Conservation (phyloP, 2,888 invertebrate genomes). For the Bombylius major region DNA sequence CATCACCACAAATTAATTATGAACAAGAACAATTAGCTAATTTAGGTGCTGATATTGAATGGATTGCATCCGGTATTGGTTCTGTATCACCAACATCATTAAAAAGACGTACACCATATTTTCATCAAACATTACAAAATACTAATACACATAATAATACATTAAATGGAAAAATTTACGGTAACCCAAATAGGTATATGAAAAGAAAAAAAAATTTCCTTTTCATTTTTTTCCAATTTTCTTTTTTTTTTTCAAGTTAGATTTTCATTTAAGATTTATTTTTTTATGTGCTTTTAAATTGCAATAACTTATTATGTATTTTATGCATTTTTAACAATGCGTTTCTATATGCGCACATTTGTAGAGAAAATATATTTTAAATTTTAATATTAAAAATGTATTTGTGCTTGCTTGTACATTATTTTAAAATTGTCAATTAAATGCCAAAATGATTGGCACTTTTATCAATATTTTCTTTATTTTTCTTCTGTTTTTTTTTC, state of each 20-base stretch:
- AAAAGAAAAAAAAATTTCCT: background rate
- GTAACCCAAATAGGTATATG: conserved; percentile 10
- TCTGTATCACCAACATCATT: conserved; percentile 44
- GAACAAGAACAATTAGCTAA: conserved; percentile 19
- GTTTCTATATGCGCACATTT: too few species aligned
- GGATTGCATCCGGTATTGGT: conserved; percentile 55
- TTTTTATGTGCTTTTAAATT: too few species aligned
- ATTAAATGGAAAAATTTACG: conserved; percentile 1
- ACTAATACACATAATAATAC: background rate
- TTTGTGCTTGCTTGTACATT: background rate
- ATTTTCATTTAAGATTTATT: too few species aligned
- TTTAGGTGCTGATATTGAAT: conserved; percentile 59
- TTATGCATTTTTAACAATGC: too few species aligned
- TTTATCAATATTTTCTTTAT: background rate
- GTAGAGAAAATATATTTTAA: too few species aligned
- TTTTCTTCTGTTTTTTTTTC: background rate
- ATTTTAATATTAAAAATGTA: too few species aligned
- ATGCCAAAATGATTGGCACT: background rate
- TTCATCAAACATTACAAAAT: conserved; percentile 6
- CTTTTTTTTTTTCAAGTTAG: too few species aligned
- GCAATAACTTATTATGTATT: too few species aligned
- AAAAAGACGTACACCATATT: conserved; percentile 23
- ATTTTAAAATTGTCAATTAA: background rate
- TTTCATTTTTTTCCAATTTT: too few species aligned
- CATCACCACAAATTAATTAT: conserved; percentile 25